Evolutionary conservation across 2,888 invertebrate species (phyloP), one percentile per base, ranked within the genome.

Genomic region (Chymomyza procnemis): DNA sequence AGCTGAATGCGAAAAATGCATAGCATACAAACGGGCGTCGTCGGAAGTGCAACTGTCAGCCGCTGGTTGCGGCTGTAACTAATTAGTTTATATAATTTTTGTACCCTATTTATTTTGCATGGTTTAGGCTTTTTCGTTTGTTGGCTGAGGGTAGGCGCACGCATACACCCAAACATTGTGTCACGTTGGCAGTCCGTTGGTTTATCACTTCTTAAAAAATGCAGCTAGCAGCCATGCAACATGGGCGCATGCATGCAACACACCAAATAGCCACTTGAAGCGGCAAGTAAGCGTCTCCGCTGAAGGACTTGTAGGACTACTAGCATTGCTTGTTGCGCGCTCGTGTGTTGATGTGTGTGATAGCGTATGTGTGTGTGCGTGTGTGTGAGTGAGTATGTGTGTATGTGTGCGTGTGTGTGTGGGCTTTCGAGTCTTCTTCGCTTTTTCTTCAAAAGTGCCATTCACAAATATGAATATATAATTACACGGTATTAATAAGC

Each of bases 81-180:
- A 83, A 83, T 83, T 83, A 83, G 82, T 83, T 87, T 77, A 75
- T 80, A 78, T 73, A 65, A 78, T 78, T 80, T 84, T 77, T 73
- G 87, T 79, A 78, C 79, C 84, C 86, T 78, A 81, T 81, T 85
- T 84, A 84, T 73, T 73, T 56, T 18, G 61, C 57, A 64, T 34
- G 56, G 41, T 30, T 9, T 6, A 30, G 19, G 6, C 65, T 58
- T 14, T n/a, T 46, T 61, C 21, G 30, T 54, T 48, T 34, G 16
- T 61, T 26, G 66, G 68, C 62, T 30, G 70, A 62, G 72, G 41
- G 58, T 47, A 57, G 48, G 46, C 61, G 46, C 56, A 19, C 54
- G 46, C 56, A 19, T 46, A 41, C 30, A 64, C 69, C 3, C 26
- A 26, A 26, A 26, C 26, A 26, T 26, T 26, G 26, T 26, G 8